A percentile compares a stretch with the other conserved stretches of the same genome.
Conservation (phyloP, 2,113 vertebrate species). For the Albula goreensis region DNA sequence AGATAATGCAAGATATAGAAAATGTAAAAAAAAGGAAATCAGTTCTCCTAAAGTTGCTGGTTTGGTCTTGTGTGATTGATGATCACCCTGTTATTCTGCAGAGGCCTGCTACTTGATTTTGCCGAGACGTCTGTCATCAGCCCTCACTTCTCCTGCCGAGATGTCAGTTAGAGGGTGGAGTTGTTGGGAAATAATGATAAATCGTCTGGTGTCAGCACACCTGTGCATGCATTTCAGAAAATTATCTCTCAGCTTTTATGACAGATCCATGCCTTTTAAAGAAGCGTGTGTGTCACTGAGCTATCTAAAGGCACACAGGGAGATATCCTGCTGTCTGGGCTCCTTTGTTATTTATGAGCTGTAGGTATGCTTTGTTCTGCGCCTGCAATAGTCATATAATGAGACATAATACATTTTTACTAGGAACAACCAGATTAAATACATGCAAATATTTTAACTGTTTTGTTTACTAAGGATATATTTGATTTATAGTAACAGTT, state of each 20-base stretch:
- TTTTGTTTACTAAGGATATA: not conserved
- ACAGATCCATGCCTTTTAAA: conserved; percentile 9
- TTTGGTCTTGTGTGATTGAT: not conserved
- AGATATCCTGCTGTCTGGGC: not conserved
- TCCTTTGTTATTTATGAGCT: conserved; percentile 12
- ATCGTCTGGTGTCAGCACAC: conserved; percentile 12
- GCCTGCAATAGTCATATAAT: not conserved
- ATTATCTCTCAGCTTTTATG: not conserved
- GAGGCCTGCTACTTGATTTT: not conserved
- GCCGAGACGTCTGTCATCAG: conserved; percentile 11
- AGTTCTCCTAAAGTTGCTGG: not conserved
- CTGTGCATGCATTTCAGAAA: not conserved
- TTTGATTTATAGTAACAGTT: not conserved
- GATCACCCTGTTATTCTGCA: not conserved
- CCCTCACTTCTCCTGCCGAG: not conserved
- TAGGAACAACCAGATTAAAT: not conserved
- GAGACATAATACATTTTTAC: not conserved
- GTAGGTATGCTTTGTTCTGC: conserved; percentile 9
- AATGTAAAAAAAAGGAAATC: not conserved
- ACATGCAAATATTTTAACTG: not conserved
- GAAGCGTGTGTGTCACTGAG: not conserved
- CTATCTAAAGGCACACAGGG: not conserved
- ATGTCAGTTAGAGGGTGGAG: not conserved
- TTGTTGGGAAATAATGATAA: conserved; percentile 3
- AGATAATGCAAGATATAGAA: not conserved